phyloP scores from a whole-genome alignment of 2,113 vertebrate species.

The Heloderma charlesbogerti region DNA sequence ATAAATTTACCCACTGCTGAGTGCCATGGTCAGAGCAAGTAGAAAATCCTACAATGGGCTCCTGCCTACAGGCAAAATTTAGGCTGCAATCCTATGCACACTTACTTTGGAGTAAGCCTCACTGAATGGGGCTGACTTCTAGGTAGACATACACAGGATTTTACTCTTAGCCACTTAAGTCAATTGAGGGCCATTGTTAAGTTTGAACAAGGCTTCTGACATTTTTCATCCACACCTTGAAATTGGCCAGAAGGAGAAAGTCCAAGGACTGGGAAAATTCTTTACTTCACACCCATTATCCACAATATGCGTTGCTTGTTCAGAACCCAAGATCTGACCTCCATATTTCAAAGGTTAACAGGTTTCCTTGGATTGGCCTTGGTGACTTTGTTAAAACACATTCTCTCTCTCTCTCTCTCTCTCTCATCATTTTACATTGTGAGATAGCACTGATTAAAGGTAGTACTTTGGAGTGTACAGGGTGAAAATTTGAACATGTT shows the following conservation, averaged over 20 bases:
- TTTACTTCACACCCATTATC: neutral
- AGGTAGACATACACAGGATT: no score
- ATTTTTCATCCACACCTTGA: conserved; percentile 20
- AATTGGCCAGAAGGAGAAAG: neutral
- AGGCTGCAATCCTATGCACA: no score
- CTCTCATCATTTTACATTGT: neutral
- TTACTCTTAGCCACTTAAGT: neutral
- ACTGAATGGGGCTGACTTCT: no score
- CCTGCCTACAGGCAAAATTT: neutral
- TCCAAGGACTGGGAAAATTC: neutral
- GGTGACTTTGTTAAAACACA: neutral
- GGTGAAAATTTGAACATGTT: neutral
- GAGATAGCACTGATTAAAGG: neutral
- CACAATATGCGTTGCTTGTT: neutral
- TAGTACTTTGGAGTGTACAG: fast-evolving
- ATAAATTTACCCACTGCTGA: neutral
- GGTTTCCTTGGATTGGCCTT: neutral
- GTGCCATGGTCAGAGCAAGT: neutral
- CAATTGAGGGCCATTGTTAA: neutral
- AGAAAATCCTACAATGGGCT: neutral
- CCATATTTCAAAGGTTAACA: conserved; percentile 15
- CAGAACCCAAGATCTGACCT: conserved; percentile 3
- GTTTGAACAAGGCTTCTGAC: conserved; percentile 18
- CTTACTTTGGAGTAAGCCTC: no score
- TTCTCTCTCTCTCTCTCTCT: neutral